Evolutionary conservation across 2,113 vertebrate genomes (phyloP), one percentile per base, ranked within the genome.

Genomic region (Pseudopodoces humilis): DNA sequence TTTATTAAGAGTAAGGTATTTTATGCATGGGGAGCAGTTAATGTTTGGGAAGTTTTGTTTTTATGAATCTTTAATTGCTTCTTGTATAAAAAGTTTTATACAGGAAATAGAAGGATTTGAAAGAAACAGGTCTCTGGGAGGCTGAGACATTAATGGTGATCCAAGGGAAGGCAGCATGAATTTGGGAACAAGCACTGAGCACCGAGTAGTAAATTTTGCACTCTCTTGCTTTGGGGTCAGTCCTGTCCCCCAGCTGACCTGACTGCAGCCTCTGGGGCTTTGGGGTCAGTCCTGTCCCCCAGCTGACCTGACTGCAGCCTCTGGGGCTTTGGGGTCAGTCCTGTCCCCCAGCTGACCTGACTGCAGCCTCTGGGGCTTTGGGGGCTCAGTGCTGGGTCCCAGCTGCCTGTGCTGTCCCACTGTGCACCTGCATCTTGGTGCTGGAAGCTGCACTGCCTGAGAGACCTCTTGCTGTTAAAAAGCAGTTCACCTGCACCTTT

Each of bases 31-130:
- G 65, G 71, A 88, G 43, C 16, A 55, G 56, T 49, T 70, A 8
- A 6, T 53, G 33, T 79, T 78, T 58, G 65, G 43, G 22, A 67
- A 71, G 6, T 59, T 79, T 52, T 37, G 46, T 69, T 70, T 90
- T 70, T 80, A 79, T 86, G 71, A 75, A 92, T 83, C 15, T 82
- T 92, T 67, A 92, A 78, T 87, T 78, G n/a, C 16, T 83, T 83
- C 87, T 76, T 63, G 39, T 76, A 83, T 59, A 41, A 71, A 83
- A 86, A 76, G 8, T 49, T 72, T 83, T 88, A 22, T 47, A 22
- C 3, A 39, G 56, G 50, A 58, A 71, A 68, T 27, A 65, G 69
- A 64, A 86, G 23, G 23, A 37, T 47, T 78, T 74, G 27, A 78
- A 74, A 56, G 33, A 52, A 78, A 27, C 5, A 30, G 50, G n/a